Evolutionary conservation across 2,113 vertebrate species (phyloP).

Genomic region (Coptodon bakossiorum): DNA sequence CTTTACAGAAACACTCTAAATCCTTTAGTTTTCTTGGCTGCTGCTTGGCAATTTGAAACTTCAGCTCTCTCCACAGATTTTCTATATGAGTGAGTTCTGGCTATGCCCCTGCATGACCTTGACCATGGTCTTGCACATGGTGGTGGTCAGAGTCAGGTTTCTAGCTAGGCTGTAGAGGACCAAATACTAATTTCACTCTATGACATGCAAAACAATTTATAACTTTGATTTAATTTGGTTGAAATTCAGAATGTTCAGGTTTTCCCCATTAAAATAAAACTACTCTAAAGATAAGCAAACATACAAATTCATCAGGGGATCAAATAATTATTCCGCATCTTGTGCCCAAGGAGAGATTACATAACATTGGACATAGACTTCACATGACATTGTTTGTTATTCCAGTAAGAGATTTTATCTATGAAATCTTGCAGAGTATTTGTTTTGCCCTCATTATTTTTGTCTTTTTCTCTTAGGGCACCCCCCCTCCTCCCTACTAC

Average conservation of each 20-base stretch:
- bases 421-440: neutral
- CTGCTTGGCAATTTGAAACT: neutral
- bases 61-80: neutral
- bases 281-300: neutral
- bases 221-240: neutral
- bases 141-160: neutral
- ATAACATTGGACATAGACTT: neutral
- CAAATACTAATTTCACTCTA: neutral
- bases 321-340: neutral
- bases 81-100: neutral
- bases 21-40: neutral
- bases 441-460: neutral
- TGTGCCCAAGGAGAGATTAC: neutral
- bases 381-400: neutral
- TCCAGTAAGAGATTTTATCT: neutral
- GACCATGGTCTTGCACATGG: neutral
- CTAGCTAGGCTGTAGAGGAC: neutral
- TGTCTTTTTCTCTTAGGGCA: slow-evolving; percentile 19
- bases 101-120: neutral
- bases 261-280: neutral
- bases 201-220: neutral
- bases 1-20: neutral
- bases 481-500: slow-evolving; percentile 61
- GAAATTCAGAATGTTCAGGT: neutral
- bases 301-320: neutral